These are phyloP conservation scores for Lycocerus yunnanus DNA, from an alignment of 2,888 invertebrate species.

Conservation along the genomic window DNA sequence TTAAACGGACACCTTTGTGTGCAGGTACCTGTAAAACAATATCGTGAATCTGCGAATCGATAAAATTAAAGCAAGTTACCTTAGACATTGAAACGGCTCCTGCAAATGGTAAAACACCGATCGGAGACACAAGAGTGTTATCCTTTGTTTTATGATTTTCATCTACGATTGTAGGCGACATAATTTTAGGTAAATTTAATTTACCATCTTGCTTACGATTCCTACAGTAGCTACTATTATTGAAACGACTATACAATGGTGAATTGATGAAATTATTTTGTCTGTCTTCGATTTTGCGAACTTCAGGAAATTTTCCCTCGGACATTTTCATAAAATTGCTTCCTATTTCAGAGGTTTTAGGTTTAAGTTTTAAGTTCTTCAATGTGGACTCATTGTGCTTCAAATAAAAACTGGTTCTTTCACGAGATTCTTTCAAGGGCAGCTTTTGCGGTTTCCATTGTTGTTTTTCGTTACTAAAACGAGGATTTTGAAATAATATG, in stretches of 20 bases:
- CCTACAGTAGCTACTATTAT: conserved; percentile 18
- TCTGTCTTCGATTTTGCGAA: conserved; percentile 19
- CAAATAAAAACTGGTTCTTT: conserved; percentile 4
- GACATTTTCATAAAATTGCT: neutral
- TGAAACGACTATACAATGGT: conserved; percentile 34
- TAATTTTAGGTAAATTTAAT: conserved; percentile 28
- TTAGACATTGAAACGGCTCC: conserved; percentile 43
- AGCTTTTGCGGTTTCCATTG: neutral
- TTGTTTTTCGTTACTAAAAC: conserved; percentile 11
- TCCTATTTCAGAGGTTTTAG: conserved; percentile 10
- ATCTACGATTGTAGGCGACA: conserved; percentile 43
- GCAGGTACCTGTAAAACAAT: conserved; percentile 20
- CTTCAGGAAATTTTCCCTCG: conserved; percentile 21
- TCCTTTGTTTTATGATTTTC: conserved; percentile 39
- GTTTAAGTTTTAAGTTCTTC: conserved; percentile 10
- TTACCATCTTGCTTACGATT: conserved; percentile 14
- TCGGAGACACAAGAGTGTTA: conserved; percentile 37
- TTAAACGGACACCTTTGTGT: conserved; percentile 45
- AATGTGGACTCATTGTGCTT: conserved; percentile 6
- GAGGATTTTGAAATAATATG: conserved; percentile 23
- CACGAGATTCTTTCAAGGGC: conserved; percentile 12
- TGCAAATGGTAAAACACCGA: conserved; percentile 39
- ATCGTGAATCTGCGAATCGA: neutral
- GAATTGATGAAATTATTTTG: conserved; percentile 32
- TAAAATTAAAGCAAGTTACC: conserved; percentile 6